Evolutionary conservation across 2,113 vertebrate species (phyloP).

Genomic region (Mandrillus leucophaeus): DNA sequence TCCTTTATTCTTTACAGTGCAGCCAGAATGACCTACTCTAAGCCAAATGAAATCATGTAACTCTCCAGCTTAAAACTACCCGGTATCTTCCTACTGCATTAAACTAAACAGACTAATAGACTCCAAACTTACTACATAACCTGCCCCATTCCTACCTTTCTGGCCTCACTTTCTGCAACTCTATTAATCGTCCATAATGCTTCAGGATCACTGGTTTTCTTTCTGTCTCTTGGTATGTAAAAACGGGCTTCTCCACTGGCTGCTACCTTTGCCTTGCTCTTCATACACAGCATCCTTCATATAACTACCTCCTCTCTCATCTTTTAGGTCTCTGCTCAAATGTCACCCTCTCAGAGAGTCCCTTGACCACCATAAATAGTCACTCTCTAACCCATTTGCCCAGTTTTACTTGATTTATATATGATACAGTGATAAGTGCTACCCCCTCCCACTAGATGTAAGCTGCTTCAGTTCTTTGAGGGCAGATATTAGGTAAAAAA

Average conservation of each 20-base stretch:
- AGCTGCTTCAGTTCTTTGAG: neutral
- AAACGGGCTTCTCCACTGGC: neutral
- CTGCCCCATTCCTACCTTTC: neutral
- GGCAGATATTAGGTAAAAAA: neutral
- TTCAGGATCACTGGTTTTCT: neutral
- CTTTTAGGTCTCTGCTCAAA: slow-evolving; percentile 25
- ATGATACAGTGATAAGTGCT: neutral
- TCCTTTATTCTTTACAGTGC: neutral
- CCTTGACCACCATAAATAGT: neutral
- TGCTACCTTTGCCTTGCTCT: neutral
- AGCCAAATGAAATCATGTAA: neutral
- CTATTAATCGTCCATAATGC: neutral
- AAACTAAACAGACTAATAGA: neutral
- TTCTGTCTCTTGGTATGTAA: neutral
- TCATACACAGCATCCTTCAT: neutral
- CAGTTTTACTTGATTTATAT: neutral
- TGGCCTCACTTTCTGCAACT: neutral
- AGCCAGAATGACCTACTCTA: neutral
- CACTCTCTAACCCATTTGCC: neutral
- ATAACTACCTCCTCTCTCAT: neutral
- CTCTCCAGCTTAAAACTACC: slow-evolving; percentile 13
- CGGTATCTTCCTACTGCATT: neutral
- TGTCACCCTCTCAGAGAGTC: neutral
- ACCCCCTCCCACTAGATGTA: neutral
- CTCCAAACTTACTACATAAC: neutral